Percentiles rank a stretch among this genome's conserved stretches.
These are phyloP conservation scores for Aphidius gifuensis DNA, from an alignment of 1,140 invertebrate species.

Conservation along the genomic window DNA sequence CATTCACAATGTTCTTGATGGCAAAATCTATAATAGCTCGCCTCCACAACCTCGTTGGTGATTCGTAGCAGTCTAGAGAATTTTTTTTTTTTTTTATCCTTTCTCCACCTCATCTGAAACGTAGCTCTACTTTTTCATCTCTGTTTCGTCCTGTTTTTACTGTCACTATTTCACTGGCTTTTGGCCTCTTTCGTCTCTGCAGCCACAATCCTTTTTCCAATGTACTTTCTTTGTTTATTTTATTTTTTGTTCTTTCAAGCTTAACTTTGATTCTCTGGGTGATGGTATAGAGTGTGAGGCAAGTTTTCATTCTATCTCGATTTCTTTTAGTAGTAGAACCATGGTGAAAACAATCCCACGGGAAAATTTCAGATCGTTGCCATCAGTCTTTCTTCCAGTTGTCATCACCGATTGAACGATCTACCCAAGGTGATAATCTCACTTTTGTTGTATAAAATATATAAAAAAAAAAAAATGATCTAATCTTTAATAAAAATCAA, in stretches of 20 bases:
- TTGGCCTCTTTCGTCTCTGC: constrained; percentile 2
- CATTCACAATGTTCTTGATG: constrained; percentile 20
- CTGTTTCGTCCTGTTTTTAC: constrained; percentile 24
- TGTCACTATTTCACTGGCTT: constrained; percentile 2
- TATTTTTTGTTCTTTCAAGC: constrained; percentile 8
- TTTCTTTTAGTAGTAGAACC: constrained; percentile 3
- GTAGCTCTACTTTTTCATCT: constrained; percentile 10
- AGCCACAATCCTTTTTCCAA: constrained; percentile 21
- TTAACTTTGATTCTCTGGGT: background rate
- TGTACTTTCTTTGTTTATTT: background rate
- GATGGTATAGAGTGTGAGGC: background rate
- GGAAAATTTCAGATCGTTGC: constrained; percentile 25
- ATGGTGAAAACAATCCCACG: constrained; percentile 24
- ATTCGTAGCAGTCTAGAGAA: background rate
- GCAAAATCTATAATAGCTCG: constrained; percentile 28
- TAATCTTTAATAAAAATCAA: no score
- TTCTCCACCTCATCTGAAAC: background rate
- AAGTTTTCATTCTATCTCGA: constrained; percentile 10
- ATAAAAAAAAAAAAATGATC: background rate
- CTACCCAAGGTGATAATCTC: constrained; percentile 35
- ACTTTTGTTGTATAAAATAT: no score
- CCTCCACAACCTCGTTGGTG: constrained; percentile 10
- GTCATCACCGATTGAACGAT: constrained; percentile 23
- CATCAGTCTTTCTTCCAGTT: constrained; percentile 24
- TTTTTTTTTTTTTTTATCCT: background rate